A percentile compares a stretch with the other conserved stretches of the same genome.
phyloP scores from a whole-genome alignment of 2,113 vertebrate genomes.

The Typhlomys cinereus region DNA sequence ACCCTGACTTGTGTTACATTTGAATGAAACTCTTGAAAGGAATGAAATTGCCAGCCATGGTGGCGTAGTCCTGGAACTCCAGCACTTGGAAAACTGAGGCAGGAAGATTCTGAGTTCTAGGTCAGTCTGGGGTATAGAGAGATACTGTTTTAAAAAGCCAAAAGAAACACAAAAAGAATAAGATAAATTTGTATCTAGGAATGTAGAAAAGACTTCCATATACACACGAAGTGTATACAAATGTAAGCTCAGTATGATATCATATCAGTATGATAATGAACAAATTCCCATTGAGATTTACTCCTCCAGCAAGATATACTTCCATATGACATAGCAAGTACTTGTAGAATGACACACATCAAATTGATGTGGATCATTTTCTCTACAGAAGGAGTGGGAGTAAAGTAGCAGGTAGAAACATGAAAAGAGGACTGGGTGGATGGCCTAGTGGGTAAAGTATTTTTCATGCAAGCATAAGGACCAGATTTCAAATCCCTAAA shows the following conservation, averaged over 20 bases:
- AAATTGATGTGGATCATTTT: not conserved
- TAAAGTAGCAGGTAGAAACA: not conserved
- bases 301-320: not conserved
- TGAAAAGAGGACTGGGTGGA: conserved; percentile 37
- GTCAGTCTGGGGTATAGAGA: not conserved
- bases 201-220: not conserved
- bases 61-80: not conserved
- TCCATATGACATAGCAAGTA: not conserved
- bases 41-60: not conserved
- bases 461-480: no score
- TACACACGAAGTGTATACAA: not conserved
- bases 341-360: not conserved
- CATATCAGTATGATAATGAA: not conserved
- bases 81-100: not conserved
- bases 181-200: not conserved
- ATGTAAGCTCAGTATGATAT: not conserved
- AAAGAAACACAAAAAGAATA: not conserved
- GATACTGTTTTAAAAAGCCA: not conserved
- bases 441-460: no score
- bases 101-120: not conserved
- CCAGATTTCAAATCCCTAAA: no score
- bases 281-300: not conserved
- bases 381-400: not conserved
- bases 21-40: conserved; percentile 11
- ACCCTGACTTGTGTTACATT: not conserved